phyloP scores from a whole-genome alignment of 2,113 vertebrate genomes.

The Alligator sinensis region DNA sequence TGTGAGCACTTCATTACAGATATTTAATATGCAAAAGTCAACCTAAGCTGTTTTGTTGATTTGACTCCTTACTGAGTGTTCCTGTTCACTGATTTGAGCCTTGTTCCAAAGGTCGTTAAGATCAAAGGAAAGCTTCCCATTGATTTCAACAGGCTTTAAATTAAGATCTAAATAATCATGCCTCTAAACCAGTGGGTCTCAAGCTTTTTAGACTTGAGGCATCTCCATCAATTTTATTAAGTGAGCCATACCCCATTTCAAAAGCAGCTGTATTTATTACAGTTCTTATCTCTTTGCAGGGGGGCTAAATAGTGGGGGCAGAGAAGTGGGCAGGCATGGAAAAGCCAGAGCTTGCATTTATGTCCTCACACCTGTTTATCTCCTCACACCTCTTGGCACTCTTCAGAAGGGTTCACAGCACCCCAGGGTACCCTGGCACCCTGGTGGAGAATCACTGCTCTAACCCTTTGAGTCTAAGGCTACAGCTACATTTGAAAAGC shows the following conservation, averaged over 20 bases:
- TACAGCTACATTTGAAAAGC: neutral
- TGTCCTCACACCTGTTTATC: too few relatives aligned
- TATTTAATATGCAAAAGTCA: neutral
- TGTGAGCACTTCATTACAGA: neutral
- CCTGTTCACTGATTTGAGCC: neutral
- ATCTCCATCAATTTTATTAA: neutral
- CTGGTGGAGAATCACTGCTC: too few relatives aligned
- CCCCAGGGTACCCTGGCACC: too few relatives aligned
- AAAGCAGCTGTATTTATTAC: too few relatives aligned
- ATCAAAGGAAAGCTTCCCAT: neutral
- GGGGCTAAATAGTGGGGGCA: too few relatives aligned
- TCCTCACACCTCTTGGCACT: too few relatives aligned
- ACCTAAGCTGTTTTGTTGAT: neutral
- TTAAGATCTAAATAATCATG: neutral
- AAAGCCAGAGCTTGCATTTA: too few relatives aligned
- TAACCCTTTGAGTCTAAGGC: too few relatives aligned
- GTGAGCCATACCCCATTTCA: too few relatives aligned
- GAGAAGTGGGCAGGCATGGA: too few relatives aligned
- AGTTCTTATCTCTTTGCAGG: too few relatives aligned
- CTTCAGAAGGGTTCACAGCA: too few relatives aligned
- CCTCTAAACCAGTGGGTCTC: neutral
- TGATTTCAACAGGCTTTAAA: neutral
- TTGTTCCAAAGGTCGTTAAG: neutral
- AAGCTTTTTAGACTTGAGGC: neutral
- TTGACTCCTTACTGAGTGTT: conserved; percentile 8